Base-by-base conservation (phyloP, 2,888 invertebrate genomes). In the Agrilus cyanescens region DNA sequence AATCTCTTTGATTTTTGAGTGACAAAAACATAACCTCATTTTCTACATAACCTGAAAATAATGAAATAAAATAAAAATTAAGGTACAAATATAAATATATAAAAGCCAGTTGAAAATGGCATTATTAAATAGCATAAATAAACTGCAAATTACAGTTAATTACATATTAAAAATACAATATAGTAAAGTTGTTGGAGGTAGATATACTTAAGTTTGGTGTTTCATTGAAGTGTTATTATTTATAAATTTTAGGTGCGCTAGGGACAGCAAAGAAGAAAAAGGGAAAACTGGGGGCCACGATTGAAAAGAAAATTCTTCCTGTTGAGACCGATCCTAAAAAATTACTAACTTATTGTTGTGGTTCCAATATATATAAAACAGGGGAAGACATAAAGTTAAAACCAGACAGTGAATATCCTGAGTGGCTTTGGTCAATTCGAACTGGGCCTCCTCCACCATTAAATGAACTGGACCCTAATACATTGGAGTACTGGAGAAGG, bases 341-440 rank as follows among this genome's bases (percentile, higher is more conserved):
- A 61, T 70, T 96, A 20, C 75, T 84, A 0, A 79, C 69, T 43
- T 82, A 75, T 59, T 82, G 85, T 7, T 94, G 94, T 56, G 95
- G 95, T 2, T 82, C 84, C 43, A 93, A 95, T 62, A 81, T 89
- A 41, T 71, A 76, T 46, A 78, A 78, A 59, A 81, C 82, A 12
- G 85, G 90, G 1, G 77, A 86, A 61, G 91, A 94, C 59, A 70
- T 93, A 0, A 75, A 85, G 66, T 46, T 82, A 13, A 81, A 80
- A 61, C 74, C 80, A 0, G 84, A 88, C 58, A 71, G 71, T 15
- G 88, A 91, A 60, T 96, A 96, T 67, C 96, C 95, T 0, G 82
- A 82, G 2, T 96, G 95, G 95, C 68, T 96, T 46, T 95, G 93
- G 94, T 69, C 58, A 3, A 58, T 95, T 12, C 68, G 76, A 53